Evolutionary conservation across 2,113 vertebrate genomes (phyloP).

Genomic region (Atlantisia rogersi): DNA sequence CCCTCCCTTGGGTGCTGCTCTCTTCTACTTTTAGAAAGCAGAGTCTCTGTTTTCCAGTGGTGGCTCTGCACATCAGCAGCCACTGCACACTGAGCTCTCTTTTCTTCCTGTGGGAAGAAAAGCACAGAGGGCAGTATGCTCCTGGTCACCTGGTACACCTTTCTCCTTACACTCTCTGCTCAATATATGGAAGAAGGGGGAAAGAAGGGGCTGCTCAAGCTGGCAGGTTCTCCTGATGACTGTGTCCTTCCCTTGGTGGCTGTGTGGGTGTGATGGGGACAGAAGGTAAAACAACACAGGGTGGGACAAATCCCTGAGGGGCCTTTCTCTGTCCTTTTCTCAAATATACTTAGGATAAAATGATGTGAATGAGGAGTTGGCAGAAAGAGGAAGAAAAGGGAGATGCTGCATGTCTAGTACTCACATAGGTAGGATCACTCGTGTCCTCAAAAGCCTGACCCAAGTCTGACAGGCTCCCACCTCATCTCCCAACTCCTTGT

Average conservation of each 20-base stretch:
- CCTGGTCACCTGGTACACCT: neutral
- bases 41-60: neutral
- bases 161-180: neutral
- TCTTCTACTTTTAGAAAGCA: conserved; percentile 23
- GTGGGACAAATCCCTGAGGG: neutral
- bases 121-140: neutral
- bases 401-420: rapidly evolving
- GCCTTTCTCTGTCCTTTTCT: neutral
- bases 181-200: neutral
- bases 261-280: neutral
- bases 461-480: neutral
- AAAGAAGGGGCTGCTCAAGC: neutral
- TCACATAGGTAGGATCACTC: rapidly evolving
- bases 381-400: neutral
- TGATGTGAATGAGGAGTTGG: rapidly evolving
- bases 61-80: neutral
- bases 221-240: neutral
- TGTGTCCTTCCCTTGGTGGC: neutral
- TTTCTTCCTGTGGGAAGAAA: neutral
- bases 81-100: conserved; percentile 5
- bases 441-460: neutral
- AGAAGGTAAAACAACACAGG: neutral
- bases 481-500: neutral
- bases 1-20: neutral
- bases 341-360: neutral